These are phyloP conservation scores for Drosophila meridionalis DNA, from an alignment of 2,888 invertebrate genomes.

Conservation along the genomic window DNA sequence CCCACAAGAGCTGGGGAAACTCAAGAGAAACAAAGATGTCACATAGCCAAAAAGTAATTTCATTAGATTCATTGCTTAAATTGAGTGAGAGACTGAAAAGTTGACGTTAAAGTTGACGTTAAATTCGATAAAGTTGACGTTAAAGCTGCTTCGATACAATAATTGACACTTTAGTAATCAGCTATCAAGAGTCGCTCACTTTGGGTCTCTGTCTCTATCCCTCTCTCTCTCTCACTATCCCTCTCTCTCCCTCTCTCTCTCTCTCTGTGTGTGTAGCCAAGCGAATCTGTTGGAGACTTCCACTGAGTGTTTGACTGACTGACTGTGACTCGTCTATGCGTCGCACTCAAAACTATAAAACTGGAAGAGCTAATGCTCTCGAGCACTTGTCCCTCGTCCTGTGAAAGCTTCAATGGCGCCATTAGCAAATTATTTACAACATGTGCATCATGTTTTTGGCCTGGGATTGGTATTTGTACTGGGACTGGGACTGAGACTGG, in stretches of 20 bases:
- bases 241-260: not conserved
- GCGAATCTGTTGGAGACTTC: not conserved
- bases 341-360: conserved; percentile 4
- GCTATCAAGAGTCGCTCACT: not conserved
- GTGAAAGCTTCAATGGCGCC: conserved; percentile 52
- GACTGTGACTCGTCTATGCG: not conserved
- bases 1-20: not conserved
- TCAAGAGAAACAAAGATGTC: not conserved
- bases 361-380: conserved; percentile 1
- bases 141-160: conserved; percentile 40
- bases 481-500: conserved; percentile 1
- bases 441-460: conserved; percentile 60
- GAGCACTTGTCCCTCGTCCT: conserved; percentile 14
- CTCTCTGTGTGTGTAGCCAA: conserved; percentile 10
- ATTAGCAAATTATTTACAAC: conserved; percentile 78
- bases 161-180: conserved; percentile 63
- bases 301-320: conserved; percentile 16
- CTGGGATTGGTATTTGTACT: conserved; percentile 28
- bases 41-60: not conserved
- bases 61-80: conserved; percentile 46
- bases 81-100: conserved; percentile 13
- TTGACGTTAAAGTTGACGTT: conserved; percentile 18
- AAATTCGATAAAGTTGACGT: conserved; percentile 40
- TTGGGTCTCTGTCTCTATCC: not conserved
- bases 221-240: not conserved